Evolutionary conservation across 2,888 invertebrate genomes (phyloP), one percentile per base, ranked within the genome.

Genomic region (Trileptium ribeirensis): DNA sequence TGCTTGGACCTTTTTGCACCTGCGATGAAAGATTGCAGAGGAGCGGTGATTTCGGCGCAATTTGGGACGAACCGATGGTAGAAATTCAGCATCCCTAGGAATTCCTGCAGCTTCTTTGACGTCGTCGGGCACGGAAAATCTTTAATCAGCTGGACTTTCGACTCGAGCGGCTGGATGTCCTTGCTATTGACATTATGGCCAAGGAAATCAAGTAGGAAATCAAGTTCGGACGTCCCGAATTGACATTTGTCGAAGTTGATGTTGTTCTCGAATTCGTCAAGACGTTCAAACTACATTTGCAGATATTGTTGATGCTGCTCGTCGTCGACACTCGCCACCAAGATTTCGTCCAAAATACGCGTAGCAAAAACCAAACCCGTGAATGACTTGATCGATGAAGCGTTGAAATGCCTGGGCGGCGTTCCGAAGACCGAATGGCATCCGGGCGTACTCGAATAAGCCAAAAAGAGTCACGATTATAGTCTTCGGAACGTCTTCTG

Each of bases 301-400:
- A 70, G 70, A 29, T 70, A 36, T 70, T n/a, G 8, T 19, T 19
- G 15, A 36, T 70, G 70, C 15, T 70, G 33, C 29, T 3, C 29
- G 29, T 70, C 31, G 31, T 70, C 31, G 33, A 8, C 31, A 19
- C 33, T 33, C 8, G 70, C 70, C 8, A 70, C 36, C 8, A 70
- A 29, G 70, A 70, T 36, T 31, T 70, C 70, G 70, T 70, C 70
- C 33, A n/a, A n/a, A n/a, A n/a, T n/a, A n/a, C n/a, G n/a, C n/a
- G n/a, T n/a, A n/a, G n/a, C n/a, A n/a, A n/a, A n/a, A n/a, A n/a
- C n/a, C n/a, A n/a, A n/a, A n/a, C n/a, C n/a, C n/a, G n/a, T n/a
- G n/a, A n/a, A n/a, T n/a, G n/a, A n/a, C n/a, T n/a, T n/a, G n/a
- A n/a, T n/a, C n/a, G n/a, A n/a, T n/a, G n/a, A n/a, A n/a, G n/a